Evolutionary conservation across 92 coral and sea anemone genomes (phyloP).

Genomic region (Actinostola sp.): DNA sequence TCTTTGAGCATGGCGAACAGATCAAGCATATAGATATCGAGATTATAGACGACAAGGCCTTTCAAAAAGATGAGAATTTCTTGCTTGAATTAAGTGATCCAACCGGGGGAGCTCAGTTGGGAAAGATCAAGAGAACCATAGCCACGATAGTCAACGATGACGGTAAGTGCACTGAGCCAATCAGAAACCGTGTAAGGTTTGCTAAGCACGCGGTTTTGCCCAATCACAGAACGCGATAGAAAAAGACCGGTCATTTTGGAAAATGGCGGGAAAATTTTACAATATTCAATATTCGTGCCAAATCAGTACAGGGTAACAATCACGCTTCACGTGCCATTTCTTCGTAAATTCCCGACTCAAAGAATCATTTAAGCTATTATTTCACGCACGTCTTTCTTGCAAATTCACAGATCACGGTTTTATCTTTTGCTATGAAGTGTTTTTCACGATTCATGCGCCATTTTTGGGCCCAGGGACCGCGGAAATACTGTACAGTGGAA

Average conservation of each 20-base stretch:
- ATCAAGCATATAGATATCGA: conserved; percentile 75
- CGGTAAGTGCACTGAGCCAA: conserved; percentile 49
- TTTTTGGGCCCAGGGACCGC: too few species aligned
- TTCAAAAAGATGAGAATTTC: conserved; percentile 93
- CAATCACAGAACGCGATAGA: too few species aligned
- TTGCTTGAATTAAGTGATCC: conserved; percentile 76
- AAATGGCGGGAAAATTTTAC: conserved; percentile 4
- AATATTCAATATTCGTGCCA: not conserved
- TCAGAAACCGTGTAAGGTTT: not conserved
- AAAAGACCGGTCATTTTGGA: not conserved
- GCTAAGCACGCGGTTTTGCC: too few species aligned
- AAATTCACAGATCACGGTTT: too few species aligned
- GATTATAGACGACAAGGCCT: conserved; percentile 88
- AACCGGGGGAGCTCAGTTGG: conserved; percentile 87
- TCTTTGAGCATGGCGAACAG: conserved; percentile 93
- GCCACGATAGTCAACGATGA: conserved; percentile 93
- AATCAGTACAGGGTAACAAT: too few species aligned
- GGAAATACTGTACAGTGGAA: too few species aligned
- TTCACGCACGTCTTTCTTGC: too few species aligned
- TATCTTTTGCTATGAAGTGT: too few species aligned
- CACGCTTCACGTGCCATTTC: too few species aligned
- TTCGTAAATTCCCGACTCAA: too few species aligned
- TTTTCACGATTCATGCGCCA: too few species aligned
- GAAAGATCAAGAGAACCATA: conserved; percentile 74
- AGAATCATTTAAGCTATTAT: too few species aligned